Conservation (phyloP, 2,888 invertebrate species). For the Pyralis farinalis region DNA sequence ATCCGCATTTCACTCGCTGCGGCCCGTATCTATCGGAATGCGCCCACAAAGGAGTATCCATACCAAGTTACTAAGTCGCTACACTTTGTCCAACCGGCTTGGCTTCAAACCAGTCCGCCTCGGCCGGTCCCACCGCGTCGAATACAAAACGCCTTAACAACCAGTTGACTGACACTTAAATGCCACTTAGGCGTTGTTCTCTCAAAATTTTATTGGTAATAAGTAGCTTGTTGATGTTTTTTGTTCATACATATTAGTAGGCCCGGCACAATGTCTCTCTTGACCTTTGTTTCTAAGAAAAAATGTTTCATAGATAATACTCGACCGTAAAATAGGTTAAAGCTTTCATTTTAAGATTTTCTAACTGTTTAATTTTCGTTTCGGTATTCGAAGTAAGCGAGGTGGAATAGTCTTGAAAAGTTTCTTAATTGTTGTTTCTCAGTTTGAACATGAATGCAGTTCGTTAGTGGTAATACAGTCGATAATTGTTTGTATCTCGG, state of each 20-base stretch:
- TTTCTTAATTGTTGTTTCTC: constrained; percentile 17
- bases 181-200: constrained; percentile 72
- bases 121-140: constrained; percentile 30
- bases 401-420: constrained; percentile 18
- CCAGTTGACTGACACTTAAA: constrained; percentile 78
- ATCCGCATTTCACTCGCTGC: constrained; percentile 66
- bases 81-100: constrained; percentile 74
- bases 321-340: constrained; percentile 5
- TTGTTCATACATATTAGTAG: constrained; percentile 28
- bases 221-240: constrained; percentile 64
- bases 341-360: constrained; percentile 15
- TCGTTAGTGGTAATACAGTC: constrained; percentile 35
- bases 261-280: constrained; percentile 30
- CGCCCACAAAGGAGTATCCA: constrained; percentile 70
- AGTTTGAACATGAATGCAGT: constrained; percentile 16
- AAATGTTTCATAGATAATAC: constrained; percentile 21
- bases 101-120: constrained; percentile 51
- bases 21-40: constrained; percentile 75
- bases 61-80: constrained; percentile 64
- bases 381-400: constrained; percentile 14
- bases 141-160: constrained; percentile 51
- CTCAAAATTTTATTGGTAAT: constrained; percentile 71
- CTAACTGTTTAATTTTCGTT: constrained; percentile 21
- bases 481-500: constrained; percentile 38
- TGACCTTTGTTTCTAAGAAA: constrained; percentile 38